phyloP scores from a whole-genome alignment of 2,888 invertebrate genomes.

The Eugnorisma glareosa region DNA sequence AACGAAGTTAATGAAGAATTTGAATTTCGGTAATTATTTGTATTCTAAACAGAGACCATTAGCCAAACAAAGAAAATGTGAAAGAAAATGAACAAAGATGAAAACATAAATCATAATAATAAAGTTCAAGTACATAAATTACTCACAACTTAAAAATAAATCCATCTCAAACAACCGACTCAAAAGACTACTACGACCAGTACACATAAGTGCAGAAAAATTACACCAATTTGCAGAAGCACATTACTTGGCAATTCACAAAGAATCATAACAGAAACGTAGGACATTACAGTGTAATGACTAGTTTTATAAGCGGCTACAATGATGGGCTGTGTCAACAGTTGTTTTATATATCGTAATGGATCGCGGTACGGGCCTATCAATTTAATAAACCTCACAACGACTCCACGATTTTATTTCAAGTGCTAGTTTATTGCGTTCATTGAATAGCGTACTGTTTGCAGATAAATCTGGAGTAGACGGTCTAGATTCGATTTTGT shows the following conservation, averaged over 20 bases:
- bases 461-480: slow-evolving; percentile 68
- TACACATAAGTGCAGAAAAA: slow-evolving; percentile 50
- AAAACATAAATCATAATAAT: not conserved
- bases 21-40: slow-evolving; percentile 49
- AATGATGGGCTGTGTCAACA: slow-evolving; percentile 77
- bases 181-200: slow-evolving; percentile 21
- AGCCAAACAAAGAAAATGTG: not conserved
- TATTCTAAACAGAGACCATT: slow-evolving; percentile 20
- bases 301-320: slow-evolving; percentile 60
- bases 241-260: slow-evolving; percentile 27
- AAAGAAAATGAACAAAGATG: not conserved
- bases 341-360: slow-evolving; percentile 79
- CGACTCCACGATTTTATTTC: slow-evolving; percentile 83
- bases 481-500: slow-evolving; percentile 47
- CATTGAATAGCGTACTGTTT: slow-evolving; percentile 80
- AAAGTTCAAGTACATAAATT: not conserved
- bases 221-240: slow-evolving; percentile 54
- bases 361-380: slow-evolving; percentile 78
- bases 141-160: slow-evolving; percentile 4
- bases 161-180: not conserved
- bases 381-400: slow-evolving; percentile 81
- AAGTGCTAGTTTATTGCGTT: slow-evolving; percentile 83
- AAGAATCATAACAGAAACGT: slow-evolving; percentile 49
- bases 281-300: slow-evolving; percentile 59
- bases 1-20: slow-evolving; percentile 58